phyloP scores from a whole-genome alignment of 1,140 invertebrate genomes.

The Heliconius hewitsoni region DNA sequence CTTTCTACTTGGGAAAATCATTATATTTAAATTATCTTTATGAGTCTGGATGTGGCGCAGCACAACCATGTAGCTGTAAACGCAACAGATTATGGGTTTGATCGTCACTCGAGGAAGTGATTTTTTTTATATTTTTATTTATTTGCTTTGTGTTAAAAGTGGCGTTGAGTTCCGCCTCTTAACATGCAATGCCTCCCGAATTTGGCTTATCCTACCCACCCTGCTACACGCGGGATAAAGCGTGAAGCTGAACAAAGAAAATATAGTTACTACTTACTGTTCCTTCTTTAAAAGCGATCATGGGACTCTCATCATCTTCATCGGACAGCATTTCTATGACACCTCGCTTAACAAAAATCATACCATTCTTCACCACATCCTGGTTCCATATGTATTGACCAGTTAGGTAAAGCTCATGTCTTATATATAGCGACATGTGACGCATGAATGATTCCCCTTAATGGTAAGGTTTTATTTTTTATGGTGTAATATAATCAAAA shows the following conservation, averaged over 20 bases:
- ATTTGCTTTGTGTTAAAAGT: too few relatives aligned
- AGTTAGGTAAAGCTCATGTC: slow-evolving; percentile 65
- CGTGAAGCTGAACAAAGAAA: not conserved
- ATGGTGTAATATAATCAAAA: not conserved
- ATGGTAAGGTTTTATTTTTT: not conserved
- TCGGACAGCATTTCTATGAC: slow-evolving; percentile 76
- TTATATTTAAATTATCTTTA: too few relatives aligned
- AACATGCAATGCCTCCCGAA: too few relatives aligned
- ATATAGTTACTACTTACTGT: slow-evolving; percentile 57
- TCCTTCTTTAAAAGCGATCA: slow-evolving; percentile 74
- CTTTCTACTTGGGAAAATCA: too few relatives aligned
- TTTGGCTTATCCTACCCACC: too few relatives aligned
- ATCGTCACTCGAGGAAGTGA: not conserved
- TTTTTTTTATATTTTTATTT: too few relatives aligned
- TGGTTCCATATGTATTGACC: slow-evolving; percentile 71
- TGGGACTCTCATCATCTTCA: slow-evolving; percentile 76
- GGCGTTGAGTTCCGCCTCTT: too few relatives aligned
- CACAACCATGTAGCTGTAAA: too few relatives aligned
- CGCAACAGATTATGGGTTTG: not conserved
- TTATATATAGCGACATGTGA: slow-evolving; percentile 66
- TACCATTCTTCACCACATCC: slow-evolving; percentile 66
- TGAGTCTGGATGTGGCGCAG: too few relatives aligned
- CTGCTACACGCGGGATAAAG: too few relatives aligned
- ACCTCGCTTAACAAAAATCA: slow-evolving; percentile 71
- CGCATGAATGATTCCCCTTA: slow-evolving; percentile 71